A percentile compares a stretch with the other conserved stretches of the same genome.
Evolutionary conservation across 2,888 invertebrate species (phyloP).

Genomic region (Ectemnius continuus): DNA sequence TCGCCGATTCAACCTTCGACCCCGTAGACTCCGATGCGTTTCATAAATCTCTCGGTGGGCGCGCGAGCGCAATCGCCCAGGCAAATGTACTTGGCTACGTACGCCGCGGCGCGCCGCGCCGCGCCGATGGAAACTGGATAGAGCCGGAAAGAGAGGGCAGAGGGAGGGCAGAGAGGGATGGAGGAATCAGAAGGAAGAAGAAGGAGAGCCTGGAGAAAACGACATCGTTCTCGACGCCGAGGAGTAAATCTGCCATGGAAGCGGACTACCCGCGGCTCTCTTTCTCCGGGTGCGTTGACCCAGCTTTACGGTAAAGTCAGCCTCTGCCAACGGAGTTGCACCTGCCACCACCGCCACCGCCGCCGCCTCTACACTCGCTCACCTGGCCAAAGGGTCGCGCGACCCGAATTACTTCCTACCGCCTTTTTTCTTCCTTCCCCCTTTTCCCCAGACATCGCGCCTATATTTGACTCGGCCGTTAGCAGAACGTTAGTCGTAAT

Average conservation of each 20-base stretch:
- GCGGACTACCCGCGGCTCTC: slow-evolving; percentile 30
- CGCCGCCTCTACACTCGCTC: slow-evolving; percentile 28
- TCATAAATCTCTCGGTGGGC: slow-evolving; percentile 23
- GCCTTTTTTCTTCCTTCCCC: slow-evolving; percentile 11
- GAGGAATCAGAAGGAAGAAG: no score
- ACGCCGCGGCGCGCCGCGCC: no score
- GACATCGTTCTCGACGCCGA: slow-evolving; percentile 47
- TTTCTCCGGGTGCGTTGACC: slow-evolving; percentile 71
- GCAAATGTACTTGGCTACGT: not conserved
- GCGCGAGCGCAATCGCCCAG: slow-evolving; percentile 18
- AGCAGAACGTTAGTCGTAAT: no score
- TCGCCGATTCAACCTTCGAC: slow-evolving; percentile 24
- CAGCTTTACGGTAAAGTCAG: slow-evolving; percentile 72
- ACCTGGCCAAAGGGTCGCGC: slow-evolving; percentile 66
- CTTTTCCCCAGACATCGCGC: not conserved
- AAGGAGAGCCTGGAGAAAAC: slow-evolving; percentile 51
- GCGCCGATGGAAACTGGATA: slow-evolving; percentile 49
- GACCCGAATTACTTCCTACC: slow-evolving; percentile 64
- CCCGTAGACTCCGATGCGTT: not conserved
- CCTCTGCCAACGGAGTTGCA: slow-evolving; percentile 61
- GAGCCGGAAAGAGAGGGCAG: slow-evolving; percentile 37
- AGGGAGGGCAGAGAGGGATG: slow-evolving; percentile 10
- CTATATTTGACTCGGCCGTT: no score
- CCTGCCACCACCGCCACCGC: slow-evolving; percentile 66
- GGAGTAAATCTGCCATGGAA: slow-evolving; percentile 46